Percentiles rank a stretch among this genome's conserved stretches.
phyloP scores from a whole-genome alignment of 2,888 invertebrate genomes.

The Aporophyla nigra region DNA sequence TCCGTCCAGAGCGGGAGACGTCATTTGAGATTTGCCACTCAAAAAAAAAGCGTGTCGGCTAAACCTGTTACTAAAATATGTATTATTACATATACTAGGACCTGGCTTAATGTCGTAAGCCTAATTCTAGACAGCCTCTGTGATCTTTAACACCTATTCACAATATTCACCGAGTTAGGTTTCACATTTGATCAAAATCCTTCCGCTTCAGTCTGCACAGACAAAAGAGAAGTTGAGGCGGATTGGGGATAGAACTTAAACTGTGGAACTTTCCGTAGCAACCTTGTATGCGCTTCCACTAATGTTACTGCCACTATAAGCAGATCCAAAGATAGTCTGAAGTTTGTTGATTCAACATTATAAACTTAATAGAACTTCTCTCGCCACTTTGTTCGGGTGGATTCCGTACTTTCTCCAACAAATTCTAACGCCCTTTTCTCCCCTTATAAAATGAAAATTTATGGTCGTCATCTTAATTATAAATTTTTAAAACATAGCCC shows the following conservation, averaged over 20 bases:
- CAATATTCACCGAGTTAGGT: background rate
- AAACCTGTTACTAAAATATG: background rate
- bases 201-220: background rate
- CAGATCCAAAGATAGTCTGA: background rate
- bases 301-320: background rate
- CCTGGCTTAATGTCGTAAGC: background rate
- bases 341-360: conserved; percentile 1
- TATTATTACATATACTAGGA: background rate
- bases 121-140: background rate
- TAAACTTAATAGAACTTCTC: background rate
- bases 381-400: background rate
- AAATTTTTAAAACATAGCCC: background rate
- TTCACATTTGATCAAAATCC: conserved; percentile 7
- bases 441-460: background rate
- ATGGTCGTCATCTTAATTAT: background rate
- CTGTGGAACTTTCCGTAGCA: background rate
- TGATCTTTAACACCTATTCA: background rate
- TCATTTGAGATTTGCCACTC: no score
- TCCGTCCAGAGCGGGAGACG: no score
- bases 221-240: conserved; percentile 4
- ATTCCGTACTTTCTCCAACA: background rate
- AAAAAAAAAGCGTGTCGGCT: background rate
- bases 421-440: background rate
- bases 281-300: background rate
- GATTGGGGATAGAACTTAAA: background rate